phyloP scores from a whole-genome alignment of 53 echinoderm and acorn worm species.

The Mesocentrotus franciscanus region DNA sequence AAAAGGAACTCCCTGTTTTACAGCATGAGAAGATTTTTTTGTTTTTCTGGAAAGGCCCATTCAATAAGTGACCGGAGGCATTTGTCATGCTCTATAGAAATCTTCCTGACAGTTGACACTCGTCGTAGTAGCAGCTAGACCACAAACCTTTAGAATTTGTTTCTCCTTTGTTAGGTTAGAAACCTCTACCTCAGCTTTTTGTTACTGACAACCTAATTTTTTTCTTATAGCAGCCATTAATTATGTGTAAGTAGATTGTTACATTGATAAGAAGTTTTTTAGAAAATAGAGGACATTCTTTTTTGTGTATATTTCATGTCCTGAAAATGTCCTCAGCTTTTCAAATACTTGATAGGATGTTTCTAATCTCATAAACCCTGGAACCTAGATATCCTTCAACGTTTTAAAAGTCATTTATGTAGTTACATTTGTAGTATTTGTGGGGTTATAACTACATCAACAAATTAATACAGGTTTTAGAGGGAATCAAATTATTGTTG shows the following conservation, averaged over 20 bases:
- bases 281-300: neutral
- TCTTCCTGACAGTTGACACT: constrained; percentile 2
- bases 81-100: constrained; percentile 7
- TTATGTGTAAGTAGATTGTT: neutral
- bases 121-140: neutral
- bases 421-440: neutral
- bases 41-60: neutral
- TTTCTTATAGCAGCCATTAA: neutral
- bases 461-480: neutral
- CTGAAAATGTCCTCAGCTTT: neutral
- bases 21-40: neutral
- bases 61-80: neutral
- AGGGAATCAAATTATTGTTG: neutral
- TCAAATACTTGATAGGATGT: neutral
- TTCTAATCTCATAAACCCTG: neutral
- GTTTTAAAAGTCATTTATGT: neutral
- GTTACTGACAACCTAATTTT: neutral
- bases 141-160: neutral
- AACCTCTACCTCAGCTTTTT: constrained; percentile 8
- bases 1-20: neutral
- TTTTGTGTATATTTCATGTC: neutral
- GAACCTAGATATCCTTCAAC: neutral
- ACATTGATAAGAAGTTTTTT: neutral
- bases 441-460: neutral
- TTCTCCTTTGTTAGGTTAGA: neutral